Conservation (phyloP, 1,140 invertebrate genomes). For the Drosophila nannoptera region DNA sequence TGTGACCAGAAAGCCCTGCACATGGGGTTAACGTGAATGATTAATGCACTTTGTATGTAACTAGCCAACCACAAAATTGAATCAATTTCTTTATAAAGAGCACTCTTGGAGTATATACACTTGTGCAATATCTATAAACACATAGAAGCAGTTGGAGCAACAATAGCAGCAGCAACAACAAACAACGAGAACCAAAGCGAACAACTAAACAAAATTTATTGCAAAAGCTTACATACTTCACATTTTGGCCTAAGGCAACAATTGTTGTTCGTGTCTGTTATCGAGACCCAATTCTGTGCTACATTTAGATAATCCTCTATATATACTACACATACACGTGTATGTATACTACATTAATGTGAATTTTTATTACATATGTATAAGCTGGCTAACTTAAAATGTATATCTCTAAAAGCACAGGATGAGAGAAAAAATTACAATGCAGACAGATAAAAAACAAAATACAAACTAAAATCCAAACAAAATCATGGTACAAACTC, state of each 20-base stretch:
- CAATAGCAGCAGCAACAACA: background rate
- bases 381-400: constrained; percentile 14
- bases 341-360: background rate
- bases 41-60: constrained; percentile 12
- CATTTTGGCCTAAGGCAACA: constrained; percentile 13
- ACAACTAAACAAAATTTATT: constrained; percentile 9
- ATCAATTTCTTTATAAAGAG: constrained; percentile 5
- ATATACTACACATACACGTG: background rate
- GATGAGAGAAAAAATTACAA: too few species aligned
- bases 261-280: constrained; percentile 11
- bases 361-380: constrained; percentile 27
- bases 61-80: background rate
- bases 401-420: constrained; percentile 1
- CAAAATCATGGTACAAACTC: constrained; percentile 50
- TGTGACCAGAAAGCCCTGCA: constrained; percentile 10
- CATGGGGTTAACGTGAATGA: constrained; percentile 8
- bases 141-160: background rate
- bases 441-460: constrained; percentile 21
- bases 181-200: background rate
- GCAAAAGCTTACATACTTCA: constrained; percentile 31
- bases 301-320: background rate
- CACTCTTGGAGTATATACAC: background rate
- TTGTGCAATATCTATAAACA: background rate
- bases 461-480: constrained; percentile 57
- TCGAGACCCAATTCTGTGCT: constrained; percentile 7